A percentile compares a stretch with the other conserved stretches of the same genome.
Evolutionary conservation across 2,888 invertebrate genomes (phyloP).

Genomic region (Caenorhabditis plicata): DNA sequence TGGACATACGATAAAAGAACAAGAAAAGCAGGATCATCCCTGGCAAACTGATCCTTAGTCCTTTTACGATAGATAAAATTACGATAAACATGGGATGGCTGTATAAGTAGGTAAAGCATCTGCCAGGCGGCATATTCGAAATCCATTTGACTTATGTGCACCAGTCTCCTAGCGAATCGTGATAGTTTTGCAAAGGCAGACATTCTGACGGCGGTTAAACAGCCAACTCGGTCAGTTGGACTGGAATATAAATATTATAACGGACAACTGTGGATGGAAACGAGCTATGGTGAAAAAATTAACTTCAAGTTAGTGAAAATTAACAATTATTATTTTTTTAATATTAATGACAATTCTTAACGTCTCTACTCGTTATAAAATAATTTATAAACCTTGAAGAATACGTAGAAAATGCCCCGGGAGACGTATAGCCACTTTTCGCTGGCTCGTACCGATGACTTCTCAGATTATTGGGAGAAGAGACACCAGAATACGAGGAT

Average conservation of each 20-base stretch:
- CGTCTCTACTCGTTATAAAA: not conserved
- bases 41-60: conserved; percentile 95
- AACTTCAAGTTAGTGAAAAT: not conserved
- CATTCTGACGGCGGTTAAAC: conserved; percentile 61
- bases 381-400: conserved; percentile 22
- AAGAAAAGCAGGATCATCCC: conserved; percentile 97
- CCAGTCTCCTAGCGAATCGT: conserved; percentile 57
- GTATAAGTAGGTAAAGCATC: conserved; percentile 88
- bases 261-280: no score
- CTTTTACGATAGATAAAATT: conserved; percentile 97
- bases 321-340: not conserved
- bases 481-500: conserved; percentile 13
- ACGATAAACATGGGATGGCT: conserved; percentile 91
- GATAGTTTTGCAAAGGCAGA: conserved; percentile 59
- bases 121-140: conserved; percentile 99
- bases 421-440: conserved; percentile 58
- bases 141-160: conserved; percentile 80
- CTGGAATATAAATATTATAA: no score
- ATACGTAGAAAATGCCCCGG: conserved; percentile 56
- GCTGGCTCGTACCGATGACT: conserved; percentile 34
- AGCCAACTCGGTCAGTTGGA: conserved; percentile 46
- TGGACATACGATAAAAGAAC: conserved; percentile 74
- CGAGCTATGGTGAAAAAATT: no score
- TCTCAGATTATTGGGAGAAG: conserved; percentile 27
- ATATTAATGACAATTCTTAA: not conserved